Evolutionary conservation across 1,140 invertebrate species (phyloP).

Genomic region (Babylonia areolata): DNA sequence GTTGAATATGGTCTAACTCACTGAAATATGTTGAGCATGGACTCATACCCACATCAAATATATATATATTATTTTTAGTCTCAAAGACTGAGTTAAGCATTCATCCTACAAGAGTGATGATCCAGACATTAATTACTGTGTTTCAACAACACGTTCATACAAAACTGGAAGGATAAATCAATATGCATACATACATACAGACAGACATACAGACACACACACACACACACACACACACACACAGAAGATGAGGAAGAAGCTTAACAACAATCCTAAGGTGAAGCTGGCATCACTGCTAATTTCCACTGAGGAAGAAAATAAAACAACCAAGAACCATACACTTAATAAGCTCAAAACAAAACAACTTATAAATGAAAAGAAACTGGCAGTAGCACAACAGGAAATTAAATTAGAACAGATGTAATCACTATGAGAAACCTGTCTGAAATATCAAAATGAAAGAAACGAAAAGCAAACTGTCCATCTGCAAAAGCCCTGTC

Average conservation of each 20-base stretch:
- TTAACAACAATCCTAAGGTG: neutral
- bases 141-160: neutral
- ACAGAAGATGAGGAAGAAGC: neutral
- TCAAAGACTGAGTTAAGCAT: neutral
- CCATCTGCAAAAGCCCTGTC: too few relatives aligned
- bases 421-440: too few relatives aligned
- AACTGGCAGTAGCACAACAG: too few relatives aligned
- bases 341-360: neutral
- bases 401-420: too few relatives aligned
- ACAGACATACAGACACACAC: neutral
- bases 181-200: slow-evolving; percentile 9
- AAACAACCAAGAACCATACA: neutral
- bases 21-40: neutral
- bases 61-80: neutral
- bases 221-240: slow-evolving; percentile 27
- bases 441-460: too few relatives aligned
- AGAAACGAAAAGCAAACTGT: too few relatives aligned
- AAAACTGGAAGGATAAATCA: neutral
- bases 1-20: too few relatives aligned
- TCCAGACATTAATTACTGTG: neutral
- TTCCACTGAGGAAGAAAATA: neutral
- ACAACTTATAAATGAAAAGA: neutral
- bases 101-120: neutral
- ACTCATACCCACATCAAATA: neutral
- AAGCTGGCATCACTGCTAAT: neutral